These are phyloP conservation scores for Phalanger gymnotis DNA, from an alignment of 2,797 vertebrate genomes.

Conservation along the genomic window DNA sequence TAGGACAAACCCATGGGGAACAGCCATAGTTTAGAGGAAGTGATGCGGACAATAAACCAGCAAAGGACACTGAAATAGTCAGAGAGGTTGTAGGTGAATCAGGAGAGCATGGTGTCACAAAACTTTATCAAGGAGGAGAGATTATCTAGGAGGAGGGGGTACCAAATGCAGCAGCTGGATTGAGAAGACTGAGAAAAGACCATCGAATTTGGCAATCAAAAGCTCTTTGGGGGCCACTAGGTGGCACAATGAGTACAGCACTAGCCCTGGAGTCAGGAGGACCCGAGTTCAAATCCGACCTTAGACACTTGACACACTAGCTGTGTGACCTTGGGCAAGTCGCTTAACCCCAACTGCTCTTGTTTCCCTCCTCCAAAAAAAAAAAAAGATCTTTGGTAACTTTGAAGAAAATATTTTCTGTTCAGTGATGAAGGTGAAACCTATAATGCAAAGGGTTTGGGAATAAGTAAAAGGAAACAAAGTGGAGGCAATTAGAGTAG, in stretches of 20 bases:
- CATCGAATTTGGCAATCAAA: neutral
- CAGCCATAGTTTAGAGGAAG: neutral
- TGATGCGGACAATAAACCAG: neutral
- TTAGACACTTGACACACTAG: too few relatives aligned
- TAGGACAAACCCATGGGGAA: neutral
- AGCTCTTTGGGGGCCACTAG: too few relatives aligned
- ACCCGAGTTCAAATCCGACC: too few relatives aligned
- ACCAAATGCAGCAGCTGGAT: neutral
- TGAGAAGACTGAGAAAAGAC: neutral
- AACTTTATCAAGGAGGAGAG: neutral
- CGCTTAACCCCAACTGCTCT: too few relatives aligned
- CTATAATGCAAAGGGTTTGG: neutral
- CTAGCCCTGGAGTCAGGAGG: too few relatives aligned
- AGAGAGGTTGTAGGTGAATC: neutral
- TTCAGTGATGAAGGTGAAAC: neutral
- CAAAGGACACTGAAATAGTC: neutral
- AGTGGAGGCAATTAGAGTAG: neutral
- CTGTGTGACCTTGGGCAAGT: too few relatives aligned
- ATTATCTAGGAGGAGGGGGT: neutral
- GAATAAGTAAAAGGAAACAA: neutral
- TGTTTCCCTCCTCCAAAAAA: too few relatives aligned
- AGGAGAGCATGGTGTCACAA: neutral
- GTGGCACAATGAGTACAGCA: too few relatives aligned
- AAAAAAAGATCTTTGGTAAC: neutral
- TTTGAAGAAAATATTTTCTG: neutral